Base-by-base conservation (phyloP, 2,888 invertebrate species). In the Eupelmus urozonus region DNA sequence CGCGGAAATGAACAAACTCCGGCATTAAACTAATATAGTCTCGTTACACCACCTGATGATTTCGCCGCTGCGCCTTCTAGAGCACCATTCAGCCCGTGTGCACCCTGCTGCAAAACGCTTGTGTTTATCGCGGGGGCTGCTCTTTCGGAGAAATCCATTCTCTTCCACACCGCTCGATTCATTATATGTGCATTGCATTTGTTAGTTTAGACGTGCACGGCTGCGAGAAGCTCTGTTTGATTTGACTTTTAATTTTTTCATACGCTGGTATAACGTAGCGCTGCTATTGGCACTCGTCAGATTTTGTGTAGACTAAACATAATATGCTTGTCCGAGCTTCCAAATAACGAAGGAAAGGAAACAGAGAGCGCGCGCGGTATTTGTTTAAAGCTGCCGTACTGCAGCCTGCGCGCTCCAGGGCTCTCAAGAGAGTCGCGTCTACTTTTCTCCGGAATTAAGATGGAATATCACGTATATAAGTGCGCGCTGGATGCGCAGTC, bases 301-400 rank as follows among this genome's bases (percentile, higher is more conserved):
- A 65, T 63, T 65, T 49, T 74, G 5, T n/a, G 76, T 71, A 76
- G 76, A 76, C 76, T 71, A 76, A 76, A 76, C 76, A 76, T 70
- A 63, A 62, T 59, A 60, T 29, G 65, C 55, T 20, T 23, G n/a
- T 1, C 1, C 40, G 25, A 20, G 23, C 34, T 59, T 67, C 42
- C 49, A 27, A 60, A 53, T 42, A 55, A 20, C 34, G 69, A 53
- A 66, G 20, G 29, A 59, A 29, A 42, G 23, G 60, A 69, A 45
- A 51, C 71, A 49, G 65, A n/a, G 34, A 23, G 23, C 11, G 40
- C 42, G 42, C 49, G 18, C 18, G 20, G n/a, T 63, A 45, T 77
- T 77, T 72, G 77, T 77, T 77, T 67, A 57, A 42, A 60, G 11
- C 45, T n/a, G 45, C 11, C n/a, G 40, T 57, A 25, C 29, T 42